Evolutionary conservation across 1,140 invertebrate genomes (phyloP), one percentile per base, ranked within the genome.

Genomic region (Leptinotarsa texana): DNA sequence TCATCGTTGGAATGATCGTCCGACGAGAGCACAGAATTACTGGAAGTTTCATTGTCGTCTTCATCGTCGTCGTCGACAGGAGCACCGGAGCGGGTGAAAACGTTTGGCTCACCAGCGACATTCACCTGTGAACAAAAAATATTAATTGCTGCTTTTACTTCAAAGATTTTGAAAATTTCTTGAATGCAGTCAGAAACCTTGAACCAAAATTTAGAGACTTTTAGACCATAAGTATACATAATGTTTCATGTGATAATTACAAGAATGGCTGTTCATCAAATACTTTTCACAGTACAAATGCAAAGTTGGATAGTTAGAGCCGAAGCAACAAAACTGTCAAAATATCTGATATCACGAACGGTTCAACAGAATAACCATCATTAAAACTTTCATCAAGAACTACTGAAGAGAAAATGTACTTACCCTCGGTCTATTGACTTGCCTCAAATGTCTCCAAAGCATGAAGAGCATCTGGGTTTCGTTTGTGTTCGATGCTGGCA

Each of bases 361-460:
- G 24, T 27, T 27, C 24, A 27, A 27, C 24, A 27, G 4, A 27
- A 4, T 27, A 27, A 8, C 11, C 33, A 42, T 2, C 33, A 11
- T 11, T 42, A 11, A 8, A 42, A 42, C 33, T 42, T 21, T 3
- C 8, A 42, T 42, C 8, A 42, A 42, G 1, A 11, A 42, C 33
- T 42, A 33, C 27, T 8, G 27, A 33, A 33, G 27, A 8, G 1
- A 27, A 33, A 33, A 42, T 42, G 33, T 11, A 57, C 49, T 72
- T 13, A 72, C 49, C 57, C 71, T 42, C n/a, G 63, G 18, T n/a
- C 63, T 63, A 47, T 33, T 73, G 24, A 62, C 15, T 22, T n/a
- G 42, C 42, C 78, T 73, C 11, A 85, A 75, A 70, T 82, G 83
- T 65, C 81, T 77, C 83, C 82, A 84, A 13, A 84, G 69, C 80